phyloP scores from a whole-genome alignment of 2,888 invertebrate genomes.

The Tortricodes alternella region DNA sequence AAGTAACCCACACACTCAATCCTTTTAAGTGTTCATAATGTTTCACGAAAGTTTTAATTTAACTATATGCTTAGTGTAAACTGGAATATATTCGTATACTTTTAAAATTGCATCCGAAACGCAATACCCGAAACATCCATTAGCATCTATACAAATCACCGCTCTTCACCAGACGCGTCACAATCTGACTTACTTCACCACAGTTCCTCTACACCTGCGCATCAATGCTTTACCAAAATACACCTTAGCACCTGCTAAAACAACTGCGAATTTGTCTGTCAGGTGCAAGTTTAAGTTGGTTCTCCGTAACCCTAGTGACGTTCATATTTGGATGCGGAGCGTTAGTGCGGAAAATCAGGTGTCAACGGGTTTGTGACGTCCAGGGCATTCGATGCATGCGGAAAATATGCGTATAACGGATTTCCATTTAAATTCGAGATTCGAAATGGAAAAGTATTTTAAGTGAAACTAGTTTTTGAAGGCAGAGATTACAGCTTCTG shows the following conservation, averaged over 20 bases:
- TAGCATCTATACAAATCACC: conserved; percentile 43
- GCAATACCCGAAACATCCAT: conserved; percentile 15
- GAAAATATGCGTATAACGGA: conserved; percentile 28
- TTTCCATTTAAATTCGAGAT: conserved; percentile 28
- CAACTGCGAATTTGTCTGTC: background rate
- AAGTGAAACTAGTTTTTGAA: conserved; percentile 17
- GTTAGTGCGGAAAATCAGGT: conserved; percentile 73
- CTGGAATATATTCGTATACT: background rate
- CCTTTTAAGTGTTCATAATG: too few relatives aligned
- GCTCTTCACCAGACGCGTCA: conserved; percentile 39
- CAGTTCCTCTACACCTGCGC: background rate
- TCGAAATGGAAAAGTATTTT: conserved; percentile 16
- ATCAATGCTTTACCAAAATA: conserved; percentile 24
- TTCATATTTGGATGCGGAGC: conserved; percentile 57
- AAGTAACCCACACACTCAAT: too few relatives aligned
- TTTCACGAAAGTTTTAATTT: too few relatives aligned
- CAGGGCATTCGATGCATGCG: conserved; percentile 29
- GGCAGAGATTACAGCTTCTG: too few relatives aligned
- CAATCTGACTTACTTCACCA: conserved; percentile 37
- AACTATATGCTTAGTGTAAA: background rate
- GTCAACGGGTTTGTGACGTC: conserved; percentile 59
- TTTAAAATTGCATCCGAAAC: background rate
- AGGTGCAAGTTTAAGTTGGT: conserved; percentile 33
- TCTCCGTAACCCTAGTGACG: conserved; percentile 42
- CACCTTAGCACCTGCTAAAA: conserved; percentile 26